Base-by-base conservation (phyloP, 2,113 vertebrate genomes). In the Menidia beryllina region DNA sequence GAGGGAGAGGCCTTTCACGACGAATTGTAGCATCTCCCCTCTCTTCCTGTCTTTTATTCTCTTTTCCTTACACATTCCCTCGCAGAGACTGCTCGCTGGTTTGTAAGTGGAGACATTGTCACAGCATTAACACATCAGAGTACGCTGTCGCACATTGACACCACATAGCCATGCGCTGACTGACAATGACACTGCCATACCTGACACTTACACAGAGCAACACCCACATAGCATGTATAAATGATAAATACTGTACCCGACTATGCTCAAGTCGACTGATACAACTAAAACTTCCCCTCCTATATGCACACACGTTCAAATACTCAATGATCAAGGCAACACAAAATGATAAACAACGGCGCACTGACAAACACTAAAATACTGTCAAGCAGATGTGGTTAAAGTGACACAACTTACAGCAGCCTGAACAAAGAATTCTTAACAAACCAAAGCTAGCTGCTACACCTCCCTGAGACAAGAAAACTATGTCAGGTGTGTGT, bases 1-100 rank as follows among this genome's bases (percentile, higher is more conserved):
- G 87, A 86, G 27, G 90, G 89, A 23, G 58, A 84, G 20, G 50
- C 83, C 21, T 60, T 92, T 27, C 87, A 91, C 3, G 85, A 92
- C 26, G 89, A 94, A 73, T 86, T 92, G 30, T 92, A 91, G 52
- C 38, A 52, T 64, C 38, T 17, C n/a, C 1, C 62, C 49, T 53
- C n/a, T 17, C 38, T 41, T 6, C 36, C 0, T 61, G 13, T 17
- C 47, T 3, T 26, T 58, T 41, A 19, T 26, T 45, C 52, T 74
- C 45, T 39, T 45, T 64, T 53, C 52, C 39, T 58, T 21, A 41
- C 0, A 12, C 54, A 10, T 58, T 64, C 49, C 19, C 23, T 60
- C 60, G 59, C 71, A 75, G 63, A 73, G 61, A 48, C 62, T 8
- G 41, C 56, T 53, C n/a, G 21, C 25, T 67, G 53, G 49, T 83